Evolutionary conservation across 2,888 invertebrate species (phyloP).

Genomic region (Drosophila neotestacea): DNA sequence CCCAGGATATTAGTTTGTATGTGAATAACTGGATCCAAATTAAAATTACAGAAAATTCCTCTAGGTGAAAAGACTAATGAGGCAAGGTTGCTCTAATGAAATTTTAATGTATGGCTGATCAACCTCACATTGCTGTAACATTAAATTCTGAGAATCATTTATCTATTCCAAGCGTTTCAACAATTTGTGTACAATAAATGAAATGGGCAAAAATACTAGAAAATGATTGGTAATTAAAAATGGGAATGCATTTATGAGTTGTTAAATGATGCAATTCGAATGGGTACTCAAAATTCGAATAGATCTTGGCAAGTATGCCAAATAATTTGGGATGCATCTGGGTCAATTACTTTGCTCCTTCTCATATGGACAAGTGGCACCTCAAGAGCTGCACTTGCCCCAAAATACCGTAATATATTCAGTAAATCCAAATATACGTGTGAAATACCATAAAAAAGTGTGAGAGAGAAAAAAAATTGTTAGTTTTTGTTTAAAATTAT

Average conservation of each 20-base stretch:
- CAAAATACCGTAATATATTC: not conserved
- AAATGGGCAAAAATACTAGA: conserved; percentile 5
- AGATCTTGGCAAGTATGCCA: conserved; percentile 31
- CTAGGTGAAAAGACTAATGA: not conserved
- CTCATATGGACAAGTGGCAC: conserved; percentile 5
- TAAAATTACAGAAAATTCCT: too few relatives aligned
- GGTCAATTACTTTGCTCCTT: conserved; percentile 34
- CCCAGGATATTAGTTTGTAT: too few relatives aligned
- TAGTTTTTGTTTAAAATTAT: conserved; percentile 42
- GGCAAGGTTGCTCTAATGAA: not conserved
- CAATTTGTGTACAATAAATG: not conserved
- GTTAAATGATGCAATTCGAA: conserved; percentile 33
- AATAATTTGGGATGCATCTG: conserved; percentile 16
- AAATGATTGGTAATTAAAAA: conserved; percentile 4
- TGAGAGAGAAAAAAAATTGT: conserved; percentile 16
- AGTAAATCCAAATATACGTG: conserved; percentile 12
- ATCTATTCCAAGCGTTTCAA: conserved; percentile 13
- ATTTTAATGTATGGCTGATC: not conserved
- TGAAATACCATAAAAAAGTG: not conserved
- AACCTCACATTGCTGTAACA: not conserved
- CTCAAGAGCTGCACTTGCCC: conserved; percentile 21
- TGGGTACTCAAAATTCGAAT: conserved; percentile 1
- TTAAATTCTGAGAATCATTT: conserved; percentile 1
- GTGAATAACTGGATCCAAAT: too few relatives aligned
- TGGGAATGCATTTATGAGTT: conserved; percentile 15